These are phyloP conservation scores for Epinotia bilunana DNA, from an alignment of 2,888 invertebrate genomes.

Conservation along the genomic window DNA sequence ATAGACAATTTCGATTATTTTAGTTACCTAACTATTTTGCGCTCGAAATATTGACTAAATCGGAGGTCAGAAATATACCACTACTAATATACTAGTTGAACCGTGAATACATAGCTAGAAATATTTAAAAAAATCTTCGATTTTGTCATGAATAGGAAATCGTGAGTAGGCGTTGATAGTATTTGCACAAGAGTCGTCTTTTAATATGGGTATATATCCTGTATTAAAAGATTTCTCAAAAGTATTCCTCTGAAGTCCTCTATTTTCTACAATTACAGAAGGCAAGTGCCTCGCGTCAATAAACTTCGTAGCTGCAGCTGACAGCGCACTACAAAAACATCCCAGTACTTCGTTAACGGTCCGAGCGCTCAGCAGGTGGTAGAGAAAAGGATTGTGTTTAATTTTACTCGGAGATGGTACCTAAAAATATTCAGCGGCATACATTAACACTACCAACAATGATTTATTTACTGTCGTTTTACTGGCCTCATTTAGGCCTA, in stretches of 20 bases:
- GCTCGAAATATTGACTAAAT: too few species aligned
- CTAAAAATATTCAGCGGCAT: slow-evolving; percentile 21
- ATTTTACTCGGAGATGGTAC: slow-evolving; percentile 31
- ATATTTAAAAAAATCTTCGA: too few species aligned
- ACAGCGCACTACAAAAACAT: slow-evolving; percentile 56
- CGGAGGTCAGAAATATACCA: too few species aligned
- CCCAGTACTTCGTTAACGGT: slow-evolving; percentile 49
- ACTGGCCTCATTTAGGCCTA: slow-evolving; percentile 16
- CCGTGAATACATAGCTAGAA: too few species aligned
- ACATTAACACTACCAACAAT: background rate
- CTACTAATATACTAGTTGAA: too few species aligned
- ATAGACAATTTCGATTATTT: too few species aligned
- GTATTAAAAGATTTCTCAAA: background rate
- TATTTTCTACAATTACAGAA: slow-evolving; percentile 53
- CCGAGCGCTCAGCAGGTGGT: slow-evolving; percentile 42
- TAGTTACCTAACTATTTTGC: too few species aligned
- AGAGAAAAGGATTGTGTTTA: slow-evolving; percentile 46
- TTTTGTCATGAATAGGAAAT: background rate
- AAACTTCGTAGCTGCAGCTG: slow-evolving; percentile 55
- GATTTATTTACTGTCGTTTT: slow-evolving; percentile 9
- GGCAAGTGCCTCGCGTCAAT: slow-evolving; percentile 48
- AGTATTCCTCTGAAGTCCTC: slow-evolving; percentile 1
- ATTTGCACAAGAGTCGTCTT: background rate
- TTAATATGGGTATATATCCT: background rate
- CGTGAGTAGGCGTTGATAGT: background rate